Evolutionary conservation across 2,888 invertebrate genomes (phyloP).

Genomic region (Ariolimax columbianus): DNA sequence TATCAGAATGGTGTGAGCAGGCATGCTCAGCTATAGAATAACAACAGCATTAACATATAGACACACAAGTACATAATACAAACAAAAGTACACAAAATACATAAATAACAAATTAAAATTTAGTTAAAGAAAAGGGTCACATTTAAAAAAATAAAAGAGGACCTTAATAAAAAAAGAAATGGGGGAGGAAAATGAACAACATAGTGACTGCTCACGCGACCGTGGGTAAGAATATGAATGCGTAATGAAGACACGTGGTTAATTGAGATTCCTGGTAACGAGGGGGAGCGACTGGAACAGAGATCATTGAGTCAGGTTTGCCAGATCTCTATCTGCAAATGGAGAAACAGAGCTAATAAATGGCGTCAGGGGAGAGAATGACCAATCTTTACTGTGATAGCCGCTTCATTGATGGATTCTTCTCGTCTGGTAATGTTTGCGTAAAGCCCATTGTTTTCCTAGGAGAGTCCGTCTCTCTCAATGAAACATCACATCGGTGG

Average conservation of each 20-base stretch:
- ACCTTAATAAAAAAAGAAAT: no score
- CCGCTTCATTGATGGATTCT: not conserved
- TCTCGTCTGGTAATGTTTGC: not conserved
- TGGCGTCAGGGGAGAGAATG: not conserved
- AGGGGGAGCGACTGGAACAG: not conserved
- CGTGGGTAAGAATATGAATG: not conserved
- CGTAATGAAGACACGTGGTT: conserved; percentile 10
- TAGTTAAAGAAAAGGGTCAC: no score
- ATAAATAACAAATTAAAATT: no score
- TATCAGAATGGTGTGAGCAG: no score
- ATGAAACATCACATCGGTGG: not conserved
- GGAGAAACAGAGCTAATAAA: conserved; percentile 11
- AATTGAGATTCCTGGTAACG: not conserved
- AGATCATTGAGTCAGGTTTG: not conserved
- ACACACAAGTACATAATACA: no score
- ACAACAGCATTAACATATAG: no score
- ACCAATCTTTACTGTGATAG: conserved; percentile 4
- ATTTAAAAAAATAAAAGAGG: no score
- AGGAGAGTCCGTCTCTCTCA: not conserved
- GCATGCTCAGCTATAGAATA: no score
- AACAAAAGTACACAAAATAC: no score
- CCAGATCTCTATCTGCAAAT: not conserved
- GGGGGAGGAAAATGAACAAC: no score
- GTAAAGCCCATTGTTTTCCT: not conserved
- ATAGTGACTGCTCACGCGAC: no score